Evolutionary conservation across 30 jellyfish, hydroid and myxozoan genomes (phyloP), one percentile per base, ranked within the genome.

Genomic region (Hydractinia echinata): DNA sequence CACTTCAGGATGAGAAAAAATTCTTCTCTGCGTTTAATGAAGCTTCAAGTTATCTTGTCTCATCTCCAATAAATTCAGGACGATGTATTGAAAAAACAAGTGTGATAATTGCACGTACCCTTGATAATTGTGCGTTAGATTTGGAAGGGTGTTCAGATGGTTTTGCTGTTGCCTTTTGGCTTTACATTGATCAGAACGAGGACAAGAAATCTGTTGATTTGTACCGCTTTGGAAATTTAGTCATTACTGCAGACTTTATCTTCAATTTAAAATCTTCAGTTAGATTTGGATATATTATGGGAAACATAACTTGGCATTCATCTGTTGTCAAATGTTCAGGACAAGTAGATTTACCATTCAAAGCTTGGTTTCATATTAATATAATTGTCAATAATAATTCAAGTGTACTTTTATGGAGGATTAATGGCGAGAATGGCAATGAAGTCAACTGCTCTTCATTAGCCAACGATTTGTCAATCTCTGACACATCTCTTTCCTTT

Each of bases 11-110:
- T 64, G 19, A 51, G 6, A 64, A 64, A 64, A 51, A 51, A 7
- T n/a, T n/a, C 74, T 64, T 64, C 10, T n/a, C 19, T 1, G 18
- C 19, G 19, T n/a, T 64, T 6, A 64, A 64, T 64, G 9, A n/a
- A 6, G 18, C 1, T 64, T 44, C 10, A 7, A 7, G 10, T 6
- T 64, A 64, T 64, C 8, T 64, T 7, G 74, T n/a, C 19, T 51
- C 74, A 64, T n/a, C 51, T 64, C 74, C 74, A n/a, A 51, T 64
- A 64, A 64, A 64, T 64, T 64, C 19, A n/a, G 74, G 74, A n/a
- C 0, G 74, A 44, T 64, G 74, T 64, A 13, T 51, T 2, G 74
- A 64, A 7, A 51, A 64, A 7, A 30, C 44, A 30, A 64, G 18
- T 13, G 18, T 64, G 74, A 64, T 64, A n/a, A n/a, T 51, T 13